A percentile compares a stretch with the other conserved stretches of the same genome.
Conservation (phyloP, 2,113 vertebrate genomes). For the Turnix velox region DNA sequence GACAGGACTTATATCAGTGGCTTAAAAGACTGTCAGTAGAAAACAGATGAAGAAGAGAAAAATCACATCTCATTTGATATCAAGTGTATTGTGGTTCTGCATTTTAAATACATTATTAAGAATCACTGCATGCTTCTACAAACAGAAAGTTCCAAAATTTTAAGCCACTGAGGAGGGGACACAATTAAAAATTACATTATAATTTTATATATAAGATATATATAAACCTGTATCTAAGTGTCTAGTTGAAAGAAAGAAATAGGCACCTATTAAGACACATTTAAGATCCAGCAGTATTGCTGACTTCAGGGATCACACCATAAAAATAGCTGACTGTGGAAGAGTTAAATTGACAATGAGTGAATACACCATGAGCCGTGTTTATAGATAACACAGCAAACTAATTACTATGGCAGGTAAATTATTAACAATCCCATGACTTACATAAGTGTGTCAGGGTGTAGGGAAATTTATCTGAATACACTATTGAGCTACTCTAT, state of each 20-base stretch:
- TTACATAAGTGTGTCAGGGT: not conserved
- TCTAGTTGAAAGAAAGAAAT: not conserved
- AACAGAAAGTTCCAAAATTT: not conserved
- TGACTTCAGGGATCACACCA: not conserved
- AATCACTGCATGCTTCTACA: not conserved
- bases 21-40: not conserved
- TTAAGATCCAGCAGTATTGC: not conserved
- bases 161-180: not conserved
- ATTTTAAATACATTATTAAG: not conserved
- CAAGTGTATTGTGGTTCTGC: not conserved
- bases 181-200: not conserved
- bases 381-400: not conserved
- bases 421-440: not conserved
- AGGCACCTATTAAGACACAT: not conserved
- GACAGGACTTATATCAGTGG: not conserved
- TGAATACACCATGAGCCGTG: not conserved
- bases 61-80: not conserved
- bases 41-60: not conserved
- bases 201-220: too few relatives aligned
- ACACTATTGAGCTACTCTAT: not conserved
- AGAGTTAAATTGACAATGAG: not conserved
- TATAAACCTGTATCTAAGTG: not conserved
- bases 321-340: not conserved
- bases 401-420: not conserved
- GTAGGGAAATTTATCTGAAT: not conserved